Conservation (phyloP, 2,797 vertebrate genomes). For the Chaenodraco wilsoni region DNA sequence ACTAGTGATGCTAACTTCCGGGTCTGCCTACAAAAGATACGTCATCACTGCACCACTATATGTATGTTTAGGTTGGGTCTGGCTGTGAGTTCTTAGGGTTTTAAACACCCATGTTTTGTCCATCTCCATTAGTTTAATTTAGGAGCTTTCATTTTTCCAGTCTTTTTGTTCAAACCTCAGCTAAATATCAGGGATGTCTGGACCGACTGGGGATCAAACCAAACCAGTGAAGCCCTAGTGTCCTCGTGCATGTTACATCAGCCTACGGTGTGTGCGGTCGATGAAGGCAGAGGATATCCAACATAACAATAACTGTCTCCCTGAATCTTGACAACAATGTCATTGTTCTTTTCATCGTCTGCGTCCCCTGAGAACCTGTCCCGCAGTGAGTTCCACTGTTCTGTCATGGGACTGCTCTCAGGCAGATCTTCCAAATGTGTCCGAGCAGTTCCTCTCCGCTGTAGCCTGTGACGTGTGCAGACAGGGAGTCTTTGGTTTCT, state of each 20-base stretch:
- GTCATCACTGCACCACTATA: too few relatives aligned
- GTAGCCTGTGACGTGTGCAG: slow-evolving; percentile 51
- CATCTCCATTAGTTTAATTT: neutral
- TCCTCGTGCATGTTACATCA: slow-evolving; percentile 15
- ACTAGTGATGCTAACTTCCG: too few relatives aligned
- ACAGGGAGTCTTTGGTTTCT: slow-evolving; percentile 54
- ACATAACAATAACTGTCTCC: slow-evolving; percentile 6
- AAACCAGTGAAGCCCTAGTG: slow-evolving; percentile 19
- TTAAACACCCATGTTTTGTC: neutral
- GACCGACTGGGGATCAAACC: slow-evolving; percentile 28
- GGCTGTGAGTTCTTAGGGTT: too few relatives aligned
- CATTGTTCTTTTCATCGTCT: slow-evolving; percentile 50
- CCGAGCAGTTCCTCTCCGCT: slow-evolving; percentile 26
- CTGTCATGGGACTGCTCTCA: slow-evolving; percentile 57
- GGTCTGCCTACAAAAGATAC: too few relatives aligned
- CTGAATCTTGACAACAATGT: slow-evolving; percentile 33
- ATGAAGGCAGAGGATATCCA: slow-evolving; percentile 19
- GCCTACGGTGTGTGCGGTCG: slow-evolving; percentile 12
- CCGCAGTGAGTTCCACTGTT: slow-evolving; percentile 57
- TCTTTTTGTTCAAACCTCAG: slow-evolving; percentile 13
- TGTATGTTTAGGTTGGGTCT: too few relatives aligned
- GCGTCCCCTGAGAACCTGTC: slow-evolving; percentile 30
- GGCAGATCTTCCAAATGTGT: slow-evolving; percentile 57
- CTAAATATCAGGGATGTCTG: slow-evolving; percentile 19
- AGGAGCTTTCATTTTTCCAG: neutral